These are phyloP conservation scores for rabbit (Oryctolagus cuniculus) DNA, from an alignment of 2,113 vertebrate species.

Conservation along the genomic window DNA sequence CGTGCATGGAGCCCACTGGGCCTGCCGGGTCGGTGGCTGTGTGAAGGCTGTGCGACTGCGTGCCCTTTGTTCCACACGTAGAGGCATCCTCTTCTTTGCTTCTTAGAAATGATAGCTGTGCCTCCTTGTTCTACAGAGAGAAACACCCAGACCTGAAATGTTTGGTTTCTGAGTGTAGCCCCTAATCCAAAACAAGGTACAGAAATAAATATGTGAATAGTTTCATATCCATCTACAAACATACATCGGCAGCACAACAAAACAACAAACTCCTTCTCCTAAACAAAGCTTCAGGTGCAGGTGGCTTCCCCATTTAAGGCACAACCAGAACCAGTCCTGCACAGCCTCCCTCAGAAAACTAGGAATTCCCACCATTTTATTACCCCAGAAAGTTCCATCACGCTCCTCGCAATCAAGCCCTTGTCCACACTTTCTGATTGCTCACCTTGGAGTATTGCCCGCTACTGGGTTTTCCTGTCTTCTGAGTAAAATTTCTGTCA, in stretches of 20 bases:
- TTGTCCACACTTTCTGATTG: neutral
- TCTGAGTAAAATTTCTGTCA: neutral
- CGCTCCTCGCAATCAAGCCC: too few species aligned
- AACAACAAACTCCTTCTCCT: too few species aligned
- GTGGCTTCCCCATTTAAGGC: too few species aligned
- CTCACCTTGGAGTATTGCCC: neutral
- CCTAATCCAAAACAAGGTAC: neutral
- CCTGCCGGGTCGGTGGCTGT: neutral
- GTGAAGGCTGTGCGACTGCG: neutral
- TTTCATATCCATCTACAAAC: too few species aligned
- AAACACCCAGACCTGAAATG: neutral
- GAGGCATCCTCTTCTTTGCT: neutral
- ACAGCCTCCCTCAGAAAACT: too few species aligned
- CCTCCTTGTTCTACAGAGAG: conserved; percentile 2
- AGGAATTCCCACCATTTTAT: neutral
- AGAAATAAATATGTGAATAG: neutral
- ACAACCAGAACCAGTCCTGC: too few species aligned
- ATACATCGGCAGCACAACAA: too few species aligned
- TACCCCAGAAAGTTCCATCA: neutral
- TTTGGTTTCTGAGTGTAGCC: neutral
- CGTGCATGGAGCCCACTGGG: neutral
- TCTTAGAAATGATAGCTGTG: neutral
- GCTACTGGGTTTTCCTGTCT: neutral
- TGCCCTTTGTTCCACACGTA: neutral
- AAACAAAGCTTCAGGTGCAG: too few species aligned